These are phyloP conservation scores for Lithophane ornitopus DNA, from an alignment of 2,888 invertebrate species.

Conservation along the genomic window DNA sequence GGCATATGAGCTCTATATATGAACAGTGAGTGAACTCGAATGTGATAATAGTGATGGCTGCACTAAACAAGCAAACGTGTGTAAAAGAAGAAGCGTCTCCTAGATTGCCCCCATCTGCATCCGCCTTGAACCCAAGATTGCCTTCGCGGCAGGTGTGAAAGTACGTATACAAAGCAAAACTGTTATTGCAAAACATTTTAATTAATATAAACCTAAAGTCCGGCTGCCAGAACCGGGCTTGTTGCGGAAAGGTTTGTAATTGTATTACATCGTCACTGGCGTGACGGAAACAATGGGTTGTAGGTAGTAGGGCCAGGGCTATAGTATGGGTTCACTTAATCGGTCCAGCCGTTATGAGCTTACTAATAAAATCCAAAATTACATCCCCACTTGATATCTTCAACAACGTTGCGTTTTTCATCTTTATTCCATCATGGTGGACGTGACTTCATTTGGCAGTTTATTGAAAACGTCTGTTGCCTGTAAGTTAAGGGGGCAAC, in stretches of 20 bases:
- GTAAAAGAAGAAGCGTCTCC: neutral
- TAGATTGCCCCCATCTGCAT: neutral
- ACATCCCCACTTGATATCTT: neutral
- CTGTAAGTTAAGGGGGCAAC: too few relatives aligned
- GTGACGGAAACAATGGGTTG: conserved; percentile 72
- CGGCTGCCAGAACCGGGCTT: neutral
- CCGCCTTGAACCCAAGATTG: neutral
- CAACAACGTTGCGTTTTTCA: neutral
- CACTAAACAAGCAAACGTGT: neutral
- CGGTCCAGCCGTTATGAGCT: neutral
- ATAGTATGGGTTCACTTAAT: conserved; percentile 9
- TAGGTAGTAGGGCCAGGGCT: conserved; percentile 53
- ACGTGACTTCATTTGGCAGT: neutral
- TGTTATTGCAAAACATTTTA: neutral
- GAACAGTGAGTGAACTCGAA: neutral
- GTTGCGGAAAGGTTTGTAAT: conserved; percentile 40
- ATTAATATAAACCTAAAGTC: conserved; percentile 4
- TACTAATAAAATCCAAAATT: neutral
- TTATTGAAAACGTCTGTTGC: neutral
- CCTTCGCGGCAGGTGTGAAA: neutral
- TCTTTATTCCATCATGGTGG: neutral
- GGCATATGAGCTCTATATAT: neutral
- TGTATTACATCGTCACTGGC: conserved; percentile 56
- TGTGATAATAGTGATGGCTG: neutral
- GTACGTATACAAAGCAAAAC: neutral